Base-by-base conservation (phyloP, 2,797 vertebrate genomes). In the Xerus rutilus region DNA sequence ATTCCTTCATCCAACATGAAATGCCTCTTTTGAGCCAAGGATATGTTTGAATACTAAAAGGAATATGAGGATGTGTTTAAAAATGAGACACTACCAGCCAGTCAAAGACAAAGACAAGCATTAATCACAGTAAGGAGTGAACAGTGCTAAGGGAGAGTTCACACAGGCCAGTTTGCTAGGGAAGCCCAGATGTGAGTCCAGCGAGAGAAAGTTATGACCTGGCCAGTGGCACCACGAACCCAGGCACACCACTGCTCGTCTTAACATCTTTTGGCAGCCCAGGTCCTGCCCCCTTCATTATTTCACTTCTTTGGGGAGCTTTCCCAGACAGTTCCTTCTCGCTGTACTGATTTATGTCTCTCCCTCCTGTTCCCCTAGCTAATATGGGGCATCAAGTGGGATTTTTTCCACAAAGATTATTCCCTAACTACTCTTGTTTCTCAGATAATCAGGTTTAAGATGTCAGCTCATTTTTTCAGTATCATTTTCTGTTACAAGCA, bases 81-180 rank as follows among this genome's bases (percentile, higher is more conserved):
- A 73, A 21, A 64, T 32, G 73, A 32, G n/a, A 39, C 65, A 73
- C 47, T 43, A 4, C n/a, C 32, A 23, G 49, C 57, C 30, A 77
- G n/a, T 39, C n/a, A 70, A 54, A 97, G 67, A 77, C 77, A 49
- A 86, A 94, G 86, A 74, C 32, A n/a, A 65, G 39, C 17, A 9
- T 28, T 47, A 43, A 25, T 13, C 28, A 39, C 8, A 69, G 64
- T 25, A 8, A 7, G 49, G 23, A 0, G 12, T 69, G 35, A 64
- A 45, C 47, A 32, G 79, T 10, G 12, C 64, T 12, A 0, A 0
- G 30, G 81, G 30, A 77, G 67, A 76, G 13, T 20, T 47, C 59
- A 64, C 5, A 15, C 5, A 20, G 15, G 12, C 9, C 7, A 62
- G 23, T 25, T 62, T 3, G 11, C 67, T 21, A 13, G 59, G 43